phyloP scores from a whole-genome alignment of 2,888 invertebrate genomes.

The Lasioglossum oenotherae region DNA sequence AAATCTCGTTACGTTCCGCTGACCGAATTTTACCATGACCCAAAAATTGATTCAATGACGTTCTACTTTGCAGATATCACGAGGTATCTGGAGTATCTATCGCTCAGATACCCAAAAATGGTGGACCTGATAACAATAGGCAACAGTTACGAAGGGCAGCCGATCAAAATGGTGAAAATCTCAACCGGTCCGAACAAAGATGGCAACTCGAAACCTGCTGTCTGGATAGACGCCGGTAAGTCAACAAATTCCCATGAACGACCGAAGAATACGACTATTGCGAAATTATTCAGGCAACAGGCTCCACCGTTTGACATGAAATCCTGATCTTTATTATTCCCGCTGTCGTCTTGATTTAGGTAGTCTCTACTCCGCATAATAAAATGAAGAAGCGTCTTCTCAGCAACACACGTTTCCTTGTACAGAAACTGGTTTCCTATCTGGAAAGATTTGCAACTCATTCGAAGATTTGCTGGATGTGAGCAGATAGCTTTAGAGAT shows the following conservation, averaged over 20 bases:
- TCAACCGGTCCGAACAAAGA: conserved; percentile 82
- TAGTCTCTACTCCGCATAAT: conserved; percentile 12
- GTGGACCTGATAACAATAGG: conserved; percentile 90
- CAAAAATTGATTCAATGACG: neutral
- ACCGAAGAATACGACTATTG: neutral
- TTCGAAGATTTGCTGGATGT: neutral
- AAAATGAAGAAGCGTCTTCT: neutral
- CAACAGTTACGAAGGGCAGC: conserved; percentile 89
- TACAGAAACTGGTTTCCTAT: conserved; percentile 8
- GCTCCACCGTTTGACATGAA: conserved; percentile 10
- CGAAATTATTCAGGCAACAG: neutral
- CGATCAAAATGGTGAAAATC: conserved; percentile 90
- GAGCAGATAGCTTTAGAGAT: neutral
- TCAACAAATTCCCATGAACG: neutral
- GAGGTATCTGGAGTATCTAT: conserved; percentile 89
- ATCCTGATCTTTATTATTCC: conserved; percentile 36
- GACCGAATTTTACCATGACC: neutral
- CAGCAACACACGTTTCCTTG: neutral
- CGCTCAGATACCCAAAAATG: conserved; percentile 87
- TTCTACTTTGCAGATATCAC: conserved; percentile 86
- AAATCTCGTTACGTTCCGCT: neutral
- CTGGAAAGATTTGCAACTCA: neutral
- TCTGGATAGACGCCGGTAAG: conserved; percentile 92
- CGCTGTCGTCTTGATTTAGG: conserved; percentile 6
- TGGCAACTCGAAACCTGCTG: conserved; percentile 87